Percentiles rank a stretch among this genome's conserved stretches.
Evolutionary conservation across 1,140 invertebrate genomes (phyloP).

Genomic region (Mesaphorura yosii): DNA sequence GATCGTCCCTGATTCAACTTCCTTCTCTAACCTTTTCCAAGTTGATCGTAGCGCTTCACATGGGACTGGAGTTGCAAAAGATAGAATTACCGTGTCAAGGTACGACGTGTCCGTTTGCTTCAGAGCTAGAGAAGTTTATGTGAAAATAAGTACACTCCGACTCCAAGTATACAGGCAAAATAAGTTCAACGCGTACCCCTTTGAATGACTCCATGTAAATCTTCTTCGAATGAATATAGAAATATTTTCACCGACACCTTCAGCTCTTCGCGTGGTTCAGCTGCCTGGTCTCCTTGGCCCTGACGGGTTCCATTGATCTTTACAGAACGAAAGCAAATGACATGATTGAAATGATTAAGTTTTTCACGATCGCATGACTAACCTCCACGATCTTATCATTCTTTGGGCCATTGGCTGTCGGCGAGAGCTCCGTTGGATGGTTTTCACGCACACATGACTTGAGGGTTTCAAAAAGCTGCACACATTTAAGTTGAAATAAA

Average conservation of each 20-base stretch:
- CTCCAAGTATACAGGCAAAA: conserved; percentile 6
- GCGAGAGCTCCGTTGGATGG: conserved; percentile 6
- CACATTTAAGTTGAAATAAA: conserved; percentile 31
- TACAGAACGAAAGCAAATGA: conserved; percentile 13
- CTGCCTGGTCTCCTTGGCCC: conserved; percentile 30
- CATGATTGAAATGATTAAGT: conserved; percentile 49
- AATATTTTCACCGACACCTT: conserved; percentile 50
- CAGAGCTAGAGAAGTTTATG: conserved; percentile 21
- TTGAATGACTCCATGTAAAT: conserved; percentile 40
- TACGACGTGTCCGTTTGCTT: conserved; percentile 33
- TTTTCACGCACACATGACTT: conserved; percentile 39
- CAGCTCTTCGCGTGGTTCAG: conserved; percentile 43
- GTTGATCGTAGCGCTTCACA: conserved; percentile 53
- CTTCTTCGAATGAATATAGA: conserved; percentile 38
- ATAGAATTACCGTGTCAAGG: conserved; percentile 63
- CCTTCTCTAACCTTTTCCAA: conserved; percentile 60
- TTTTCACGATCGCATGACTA: conserved; percentile 42
- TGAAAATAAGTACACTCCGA: conserved; percentile 4
- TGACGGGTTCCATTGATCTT: conserved; percentile 31
- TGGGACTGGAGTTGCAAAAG: conserved; percentile 45
- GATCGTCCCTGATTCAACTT: conserved; percentile 51
- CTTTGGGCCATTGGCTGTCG: conserved; percentile 14
- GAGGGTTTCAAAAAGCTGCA: conserved; percentile 59
- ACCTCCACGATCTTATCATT: conserved; percentile 19
- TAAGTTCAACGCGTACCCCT: conserved; percentile 35